Base-by-base conservation (phyloP, 2,113 vertebrate species). In the Dicrurus megarhynchus region DNA sequence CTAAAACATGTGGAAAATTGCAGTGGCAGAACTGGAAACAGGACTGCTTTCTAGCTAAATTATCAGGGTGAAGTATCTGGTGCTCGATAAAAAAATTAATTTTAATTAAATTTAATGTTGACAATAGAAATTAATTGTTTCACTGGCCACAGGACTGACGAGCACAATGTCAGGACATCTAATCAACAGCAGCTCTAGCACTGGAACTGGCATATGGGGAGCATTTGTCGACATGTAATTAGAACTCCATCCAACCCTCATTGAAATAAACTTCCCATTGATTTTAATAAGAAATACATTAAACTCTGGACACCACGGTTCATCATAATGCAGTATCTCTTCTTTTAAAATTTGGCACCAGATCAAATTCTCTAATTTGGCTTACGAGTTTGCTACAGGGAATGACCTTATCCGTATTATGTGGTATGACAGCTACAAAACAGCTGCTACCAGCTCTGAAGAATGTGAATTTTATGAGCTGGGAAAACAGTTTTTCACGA, bases 231-330 rank as follows among this genome's bases (percentile, higher is more conserved):
- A 55, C 63, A 17, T 37, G 52, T 55, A 77, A 94, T 97, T 94
- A 94, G 70, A 95, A 42, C 59, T 73, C 26, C 11, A 50, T 94
- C 82, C 87, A 94, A 74, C n/a, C 33, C 53, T 80, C 27, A 8
- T 5, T 69, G 87, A 91, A 96, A 96, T 71, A 76, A 95, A 96
- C 57, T 94, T 96, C 77, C 74, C 46, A 65, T 65, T 83, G 67
- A 83, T 91, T 96, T 94, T 85, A 93, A 52, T 93, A 95, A 94
- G 53, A 85, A 91, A 79, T 85, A n/a, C 37, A 84, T 96, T 92
- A 93, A 87, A 76, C 67, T 80, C 74, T 26, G 75, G 59, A 65
- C 67, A 76, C 37, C 63, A 59, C 1, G 2, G 84, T 59, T 80
- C 63, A 83, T 50, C 27, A 42, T 55, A 55, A 85, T 49, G 32